Conservation (phyloP, 2,797 vertebrate species). For the Ptychobarbus kaznakovi region DNA sequence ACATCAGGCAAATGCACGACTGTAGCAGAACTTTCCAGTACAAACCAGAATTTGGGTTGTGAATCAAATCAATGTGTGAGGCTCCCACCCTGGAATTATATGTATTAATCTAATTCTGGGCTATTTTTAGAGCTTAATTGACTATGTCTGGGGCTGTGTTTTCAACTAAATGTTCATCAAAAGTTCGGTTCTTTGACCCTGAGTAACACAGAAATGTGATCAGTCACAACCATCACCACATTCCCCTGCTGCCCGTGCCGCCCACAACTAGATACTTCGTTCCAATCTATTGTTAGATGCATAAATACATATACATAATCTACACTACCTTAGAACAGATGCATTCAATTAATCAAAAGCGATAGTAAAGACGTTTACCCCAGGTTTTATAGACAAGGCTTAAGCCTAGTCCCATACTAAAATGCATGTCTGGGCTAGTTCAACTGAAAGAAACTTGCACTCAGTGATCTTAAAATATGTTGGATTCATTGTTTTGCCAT, state of each 20-base stretch:
- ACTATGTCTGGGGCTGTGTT: conserved; percentile 8
- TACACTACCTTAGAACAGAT: neutral
- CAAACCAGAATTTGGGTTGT: neutral
- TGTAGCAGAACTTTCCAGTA: neutral
- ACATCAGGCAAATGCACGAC: conserved; percentile 1
- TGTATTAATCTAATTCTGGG: conserved; percentile 6
- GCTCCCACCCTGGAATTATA: neutral
- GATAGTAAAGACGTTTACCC: neutral
- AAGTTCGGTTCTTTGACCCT: neutral
- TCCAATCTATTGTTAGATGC: neutral
- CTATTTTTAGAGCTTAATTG: neutral
- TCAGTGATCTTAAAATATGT: too few species aligned
- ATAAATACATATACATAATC: neutral
- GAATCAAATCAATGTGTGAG: conserved; percentile 13
- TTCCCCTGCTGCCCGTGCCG: neutral
- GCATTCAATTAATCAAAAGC: neutral
- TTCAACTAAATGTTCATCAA: conserved; percentile 11
- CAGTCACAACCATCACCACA: neutral
- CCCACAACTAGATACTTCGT: neutral
- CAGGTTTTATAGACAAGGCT: too few species aligned
- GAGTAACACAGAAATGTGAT: neutral
- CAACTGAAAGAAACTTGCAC: too few species aligned
- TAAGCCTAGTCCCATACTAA: too few species aligned
- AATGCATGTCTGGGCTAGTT: too few species aligned
- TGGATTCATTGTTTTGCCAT: too few species aligned